Base-by-base conservation (phyloP, 30 jellyfish, hydroid and myxozoan species). In the Mastigias papua region DNA sequence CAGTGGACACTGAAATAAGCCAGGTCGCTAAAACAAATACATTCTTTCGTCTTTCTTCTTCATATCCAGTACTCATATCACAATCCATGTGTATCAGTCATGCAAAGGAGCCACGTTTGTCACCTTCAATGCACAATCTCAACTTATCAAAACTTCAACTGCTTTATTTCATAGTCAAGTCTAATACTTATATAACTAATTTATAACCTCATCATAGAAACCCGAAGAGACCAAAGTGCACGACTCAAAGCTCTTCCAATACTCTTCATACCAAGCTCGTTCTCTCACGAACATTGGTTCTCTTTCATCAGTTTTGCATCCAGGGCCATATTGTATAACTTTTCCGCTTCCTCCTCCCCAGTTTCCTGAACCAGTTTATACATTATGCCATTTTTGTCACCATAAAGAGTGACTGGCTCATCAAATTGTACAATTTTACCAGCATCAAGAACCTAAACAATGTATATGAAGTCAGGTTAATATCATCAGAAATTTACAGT, bases 351-450 rank as follows among this genome's bases (percentile, higher is more conserved):
- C 26, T 50, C 78, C 32, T 54, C 66, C 48, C 95, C 90, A 46
- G 83, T 73, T 67, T 86, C 92, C n/a, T 74, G 65, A 9, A 86
- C 95, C 26, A 73, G 76, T 16, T 74, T 27, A 4, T 62, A 37
- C n/a, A 86, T 54, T 22, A 37, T 42, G 23, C 95, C 87, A 58
- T 76, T 65, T 73, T 28, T 48, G 19, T 62, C 54, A 26, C 23
- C 29, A 4, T 60, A 89, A 25, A 86, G 90, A 19, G 34, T 33
- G 64, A 26, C 60, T 3, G 95, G 95, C 34, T 73, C 89, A 25
- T 86, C 95, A 54, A 86, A 86, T 65, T 86, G 89, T 21, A 81
- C 86, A 33, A 90, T 71, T 9, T 64, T 60, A 7, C 97, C 97
- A 81, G 81, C 80, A 30, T 90, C 86, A 60, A 90, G 60, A 13